phyloP scores from a whole-genome alignment of 2,797 vertebrate genomes.

The Sciurus carolinensis region DNA sequence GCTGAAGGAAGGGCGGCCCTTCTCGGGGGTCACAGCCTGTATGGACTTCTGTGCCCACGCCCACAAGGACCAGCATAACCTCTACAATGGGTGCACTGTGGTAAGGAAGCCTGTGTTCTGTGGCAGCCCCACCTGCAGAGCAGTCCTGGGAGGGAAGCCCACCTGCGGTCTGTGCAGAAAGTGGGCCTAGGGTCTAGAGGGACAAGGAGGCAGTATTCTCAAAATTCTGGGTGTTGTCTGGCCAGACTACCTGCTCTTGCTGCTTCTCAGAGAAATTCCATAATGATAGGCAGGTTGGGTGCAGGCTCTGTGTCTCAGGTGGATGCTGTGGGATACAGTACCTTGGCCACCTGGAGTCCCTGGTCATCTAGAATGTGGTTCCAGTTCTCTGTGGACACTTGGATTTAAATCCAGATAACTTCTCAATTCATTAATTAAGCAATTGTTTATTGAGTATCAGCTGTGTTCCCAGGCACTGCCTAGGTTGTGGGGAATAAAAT shows the following conservation, averaged over 20 bases:
- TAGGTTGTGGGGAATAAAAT: neutral
- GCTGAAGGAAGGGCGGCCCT: slow-evolving; percentile 96
- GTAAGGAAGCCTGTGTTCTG: slow-evolving; percentile 88
- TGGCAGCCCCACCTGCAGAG: neutral
- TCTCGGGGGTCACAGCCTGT: slow-evolving; percentile 98
- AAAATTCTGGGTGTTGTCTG: neutral
- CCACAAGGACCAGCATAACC: slow-evolving; percentile 99
- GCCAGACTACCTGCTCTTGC: neutral
- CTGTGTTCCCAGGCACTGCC: neutral
- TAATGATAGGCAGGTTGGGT: too few species aligned
- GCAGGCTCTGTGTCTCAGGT: neutral
- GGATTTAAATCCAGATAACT: neutral
- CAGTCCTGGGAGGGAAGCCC: neutral
- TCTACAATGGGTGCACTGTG: slow-evolving; percentile 99
- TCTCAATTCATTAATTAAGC: neutral
- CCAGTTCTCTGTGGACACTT: neutral
- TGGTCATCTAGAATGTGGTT: neutral
- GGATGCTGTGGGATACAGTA: neutral
- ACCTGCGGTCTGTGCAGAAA: neutral
- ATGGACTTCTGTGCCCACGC: slow-evolving; percentile 99
- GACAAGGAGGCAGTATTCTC: neutral
- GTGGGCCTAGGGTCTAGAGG: neutral
- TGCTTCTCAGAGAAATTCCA: neutral
- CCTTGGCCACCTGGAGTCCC: neutral
- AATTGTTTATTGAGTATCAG: neutral